Evolutionary conservation across 2,113 vertebrate genomes (phyloP), one percentile per base, ranked within the genome.

Genomic region (Excalfactoria chinensis): DNA sequence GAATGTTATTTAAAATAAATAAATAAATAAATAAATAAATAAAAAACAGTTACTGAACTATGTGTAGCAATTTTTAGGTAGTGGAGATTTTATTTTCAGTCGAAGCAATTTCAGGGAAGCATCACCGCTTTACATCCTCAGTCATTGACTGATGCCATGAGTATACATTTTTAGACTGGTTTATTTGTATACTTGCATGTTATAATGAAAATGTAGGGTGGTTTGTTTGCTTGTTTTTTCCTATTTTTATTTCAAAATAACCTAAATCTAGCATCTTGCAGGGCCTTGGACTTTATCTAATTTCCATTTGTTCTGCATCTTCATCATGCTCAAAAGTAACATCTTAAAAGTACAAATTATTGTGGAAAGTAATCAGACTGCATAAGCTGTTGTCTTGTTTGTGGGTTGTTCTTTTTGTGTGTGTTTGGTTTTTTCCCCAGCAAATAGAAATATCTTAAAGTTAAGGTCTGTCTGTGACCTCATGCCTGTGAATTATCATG

Each of bases 401-500:
- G 51, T 53, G 15, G 51, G 14, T 53, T 53, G 51, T 30, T 49
- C 22, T 51, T 56, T 56, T 11, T 56, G 53, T 56, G 15, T 17
- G 15, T 53, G 28, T 55, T 28, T 55, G 51, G 9, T 30, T 40
- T 28, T 7, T 63, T 63, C 26, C 35, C 7, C 63, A 62, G 40
- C 66, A 30, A 88, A 14, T 30, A 23, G n/a, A 75, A 66, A 10
- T 18, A 8, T 23, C 30, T 69, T 71, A 73, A 73, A 91, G 4
- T 41, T 58, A 40, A 49, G 75, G 26, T 48, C 72, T 51, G 7
- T 58, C 41, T 69, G 69, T 64, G 73, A 69, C 71, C 73, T 84
- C 40, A n/a, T 72, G 76, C 32, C 53, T 69, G 6, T 84, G 58
- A 82, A 94, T 94, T 93, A 88, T 55, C 77, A 92, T 86, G 74